A percentile compares a stretch with the other conserved stretches of the same genome.
phyloP scores from a whole-genome alignment of 2,888 invertebrate species.

The Drosophila anomalipes region DNA sequence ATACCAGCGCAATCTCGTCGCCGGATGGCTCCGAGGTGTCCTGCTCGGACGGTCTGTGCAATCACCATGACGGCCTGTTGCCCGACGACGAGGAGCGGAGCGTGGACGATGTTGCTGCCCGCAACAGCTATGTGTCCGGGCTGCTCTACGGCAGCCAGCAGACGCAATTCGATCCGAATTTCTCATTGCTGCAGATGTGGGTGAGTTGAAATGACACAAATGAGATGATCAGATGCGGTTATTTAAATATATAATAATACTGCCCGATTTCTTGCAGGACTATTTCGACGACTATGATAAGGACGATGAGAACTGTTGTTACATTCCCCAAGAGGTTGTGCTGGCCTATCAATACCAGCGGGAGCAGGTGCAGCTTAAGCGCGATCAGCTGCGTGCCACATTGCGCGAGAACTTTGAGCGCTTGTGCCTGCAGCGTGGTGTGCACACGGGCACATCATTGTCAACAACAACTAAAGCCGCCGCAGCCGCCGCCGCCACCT shows the following conservation, averaged over 20 bases:
- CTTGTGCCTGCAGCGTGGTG: slow-evolving; percentile 87
- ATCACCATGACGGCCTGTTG: slow-evolving; percentile 86
- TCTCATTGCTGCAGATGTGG: slow-evolving; percentile 75
- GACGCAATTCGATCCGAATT: slow-evolving; percentile 56
- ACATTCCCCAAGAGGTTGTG: slow-evolving; percentile 95
- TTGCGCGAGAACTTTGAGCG: slow-evolving; percentile 93
- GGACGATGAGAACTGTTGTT: slow-evolving; percentile 90
- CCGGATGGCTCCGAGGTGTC: slow-evolving; percentile 96
- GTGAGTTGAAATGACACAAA: slow-evolving; percentile 50
- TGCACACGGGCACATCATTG: slow-evolving; percentile 24
- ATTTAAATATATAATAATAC: neutral
- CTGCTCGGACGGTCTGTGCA: slow-evolving; percentile 95
- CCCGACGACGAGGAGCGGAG: slow-evolving; percentile 65
- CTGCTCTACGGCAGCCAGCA: slow-evolving; percentile 56
- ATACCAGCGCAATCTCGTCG: slow-evolving; percentile 92
- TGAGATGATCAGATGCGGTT: neutral
- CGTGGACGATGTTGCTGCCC: slow-evolving; percentile 63
- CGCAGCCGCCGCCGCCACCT: slow-evolving; percentile 36
- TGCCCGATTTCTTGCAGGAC: slow-evolving; percentile 86
- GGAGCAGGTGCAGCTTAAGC: slow-evolving; percentile 91
- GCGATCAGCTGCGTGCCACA: slow-evolving; percentile 92
- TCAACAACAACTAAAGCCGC: slow-evolving; percentile 3
- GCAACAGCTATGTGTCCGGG: slow-evolving; percentile 61
- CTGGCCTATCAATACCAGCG: slow-evolving; percentile 93
- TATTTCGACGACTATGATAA: slow-evolving; percentile 92